Evolutionary conservation across 2,888 invertebrate genomes (phyloP).

Genomic region (Athalia rosae): DNA sequence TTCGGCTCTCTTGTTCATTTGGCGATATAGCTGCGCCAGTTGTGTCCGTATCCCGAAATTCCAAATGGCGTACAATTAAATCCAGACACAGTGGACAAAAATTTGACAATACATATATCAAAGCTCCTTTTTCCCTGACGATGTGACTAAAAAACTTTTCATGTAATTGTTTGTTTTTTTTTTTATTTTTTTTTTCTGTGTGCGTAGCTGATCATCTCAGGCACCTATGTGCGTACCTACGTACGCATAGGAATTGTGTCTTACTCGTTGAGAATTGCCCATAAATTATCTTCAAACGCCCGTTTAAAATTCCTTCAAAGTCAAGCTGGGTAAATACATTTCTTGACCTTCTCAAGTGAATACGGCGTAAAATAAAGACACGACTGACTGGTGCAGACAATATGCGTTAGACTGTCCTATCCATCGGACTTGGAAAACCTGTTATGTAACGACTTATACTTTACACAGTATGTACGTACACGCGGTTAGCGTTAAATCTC

Average conservation of each 20-base stretch:
- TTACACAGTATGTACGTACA: too few relatives aligned
- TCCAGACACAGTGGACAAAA: not conserved
- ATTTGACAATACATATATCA: not conserved
- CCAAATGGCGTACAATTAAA: not conserved
- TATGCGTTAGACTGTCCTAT: too few relatives aligned
- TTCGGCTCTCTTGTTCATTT: too few relatives aligned
- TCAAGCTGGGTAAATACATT: not conserved
- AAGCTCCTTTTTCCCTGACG: not conserved
- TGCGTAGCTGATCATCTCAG: too few relatives aligned
- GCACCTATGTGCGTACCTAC: not conserved
- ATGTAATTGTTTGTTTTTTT: not conserved
- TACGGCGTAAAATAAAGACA: not conserved
- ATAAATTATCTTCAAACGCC: too few relatives aligned
- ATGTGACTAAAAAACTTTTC: not conserved
- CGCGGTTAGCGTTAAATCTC: too few relatives aligned
- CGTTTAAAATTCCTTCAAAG: not conserved
- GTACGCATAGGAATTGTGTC: not conserved
- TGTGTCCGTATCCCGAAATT: too few relatives aligned
- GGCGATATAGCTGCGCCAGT: too few relatives aligned
- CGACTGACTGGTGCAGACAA: too few relatives aligned
- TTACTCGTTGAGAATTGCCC: too few relatives aligned
- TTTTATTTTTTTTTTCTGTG: not conserved
- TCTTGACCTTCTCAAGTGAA: conserved; percentile 26
- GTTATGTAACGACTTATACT: conserved; percentile 17
- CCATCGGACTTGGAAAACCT: conserved; percentile 21